These are phyloP conservation scores for Siniperca undulata DNA, from an alignment of 2,797 vertebrate genomes.

Conservation along the genomic window DNA sequence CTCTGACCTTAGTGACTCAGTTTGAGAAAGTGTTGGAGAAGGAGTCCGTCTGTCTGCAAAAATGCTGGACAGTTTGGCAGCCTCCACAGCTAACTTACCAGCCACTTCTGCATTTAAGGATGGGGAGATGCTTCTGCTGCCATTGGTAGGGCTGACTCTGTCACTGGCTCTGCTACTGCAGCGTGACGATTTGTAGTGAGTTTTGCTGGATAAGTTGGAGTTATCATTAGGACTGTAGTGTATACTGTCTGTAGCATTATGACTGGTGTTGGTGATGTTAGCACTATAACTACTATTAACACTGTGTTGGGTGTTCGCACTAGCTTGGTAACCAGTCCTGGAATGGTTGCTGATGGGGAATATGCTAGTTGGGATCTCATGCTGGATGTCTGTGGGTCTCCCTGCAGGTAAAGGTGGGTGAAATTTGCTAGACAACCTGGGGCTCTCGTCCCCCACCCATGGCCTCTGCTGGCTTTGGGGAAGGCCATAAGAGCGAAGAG, in stretches of 20 bases:
- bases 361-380: slow-evolving; percentile 60
- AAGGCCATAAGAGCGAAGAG: slow-evolving; percentile 6
- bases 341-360: slow-evolving; percentile 25
- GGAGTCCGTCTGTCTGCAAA: slow-evolving; percentile 69
- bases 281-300: slow-evolving; percentile 7
- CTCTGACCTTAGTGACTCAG: slow-evolving; percentile 65
- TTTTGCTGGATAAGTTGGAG: slow-evolving; percentile 46
- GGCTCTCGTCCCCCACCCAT: slow-evolving; percentile 59
- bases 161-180: slow-evolving; percentile 56
- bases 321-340: slow-evolving; percentile 26
- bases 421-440: slow-evolving; percentile 63
- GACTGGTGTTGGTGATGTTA: slow-evolving; percentile 21
- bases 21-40: slow-evolving; percentile 71
- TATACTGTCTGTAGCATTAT: background rate
- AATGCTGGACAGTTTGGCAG: slow-evolving; percentile 65
- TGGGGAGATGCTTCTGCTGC: slow-evolving; percentile 63
- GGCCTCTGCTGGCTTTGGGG: slow-evolving; percentile 54
- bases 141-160: slow-evolving; percentile 35
- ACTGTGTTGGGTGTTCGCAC: slow-evolving; percentile 8
- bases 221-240: slow-evolving; percentile 25
- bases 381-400: slow-evolving; percentile 82
- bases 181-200: slow-evolving; percentile 48
- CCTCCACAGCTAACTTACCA: slow-evolving; percentile 70
- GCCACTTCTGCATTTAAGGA: slow-evolving; percentile 69
- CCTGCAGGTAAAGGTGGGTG: slow-evolving; percentile 76